Conservation (phyloP, 2,888 invertebrate genomes). For the Lampropteryx suffumata region DNA sequence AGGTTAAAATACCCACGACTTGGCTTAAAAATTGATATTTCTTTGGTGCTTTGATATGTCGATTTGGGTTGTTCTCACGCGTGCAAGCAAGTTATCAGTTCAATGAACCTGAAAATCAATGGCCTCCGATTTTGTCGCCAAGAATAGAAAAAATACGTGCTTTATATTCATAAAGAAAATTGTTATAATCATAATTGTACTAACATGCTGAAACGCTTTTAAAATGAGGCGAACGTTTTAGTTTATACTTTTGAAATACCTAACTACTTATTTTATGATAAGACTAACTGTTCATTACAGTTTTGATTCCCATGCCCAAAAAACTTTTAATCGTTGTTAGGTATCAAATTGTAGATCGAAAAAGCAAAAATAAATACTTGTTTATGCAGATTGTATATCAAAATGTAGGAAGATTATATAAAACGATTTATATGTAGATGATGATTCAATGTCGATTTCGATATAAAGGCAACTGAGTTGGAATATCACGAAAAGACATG, state of each 20-base stretch:
- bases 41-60: conserved; percentile 21
- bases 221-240: conserved; percentile 29
- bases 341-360: conserved; percentile 13
- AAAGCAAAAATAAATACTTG: conserved; percentile 30
- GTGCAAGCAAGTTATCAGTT: conserved; percentile 37
- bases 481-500: conserved; percentile 35
- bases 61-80: conserved; percentile 31
- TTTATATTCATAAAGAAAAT: conserved; percentile 25
- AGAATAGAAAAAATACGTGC: conserved; percentile 19
- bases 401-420: conserved; percentile 32
- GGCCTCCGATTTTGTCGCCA: conserved; percentile 27
- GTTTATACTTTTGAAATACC: conserved; percentile 32
- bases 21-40: conserved; percentile 24
- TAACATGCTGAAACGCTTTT: conserved; percentile 30
- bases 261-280: conserved; percentile 38
- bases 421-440: conserved; percentile 45
- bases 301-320: conserved; percentile 30
- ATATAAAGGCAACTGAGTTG: conserved; percentile 35
- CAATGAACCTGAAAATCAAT: conserved; percentile 43
- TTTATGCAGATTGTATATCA: conserved; percentile 45
- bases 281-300: conserved; percentile 25
- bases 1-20: conserved; percentile 23
- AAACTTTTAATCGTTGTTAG: conserved; percentile 24
- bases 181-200: conserved; percentile 23
- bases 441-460: conserved; percentile 42